Base-by-base conservation (phyloP, 2,888 invertebrate genomes). In the Lasioglossum oenotherae region DNA sequence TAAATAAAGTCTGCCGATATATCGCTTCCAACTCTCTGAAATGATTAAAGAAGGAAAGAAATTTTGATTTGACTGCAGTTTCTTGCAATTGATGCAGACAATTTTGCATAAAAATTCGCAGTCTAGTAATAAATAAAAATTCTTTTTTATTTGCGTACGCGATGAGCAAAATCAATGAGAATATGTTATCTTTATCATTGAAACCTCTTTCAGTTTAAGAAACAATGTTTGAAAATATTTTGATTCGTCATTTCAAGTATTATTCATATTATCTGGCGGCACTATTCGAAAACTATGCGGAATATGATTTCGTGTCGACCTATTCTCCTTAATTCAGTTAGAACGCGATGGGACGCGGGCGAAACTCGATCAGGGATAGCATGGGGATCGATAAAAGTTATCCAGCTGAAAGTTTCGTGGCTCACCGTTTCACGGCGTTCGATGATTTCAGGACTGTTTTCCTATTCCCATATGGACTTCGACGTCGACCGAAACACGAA, bases 381-480 rank as follows among this genome's bases (percentile, higher is more conserved):
- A 41, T 27, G 23, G 67, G 46, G 64, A 76, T 78, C 12, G 64
- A 64, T 44, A 53, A 57, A 83, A 78, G 31, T 79, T 83, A 27
- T 35, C 4, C 10, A 2, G 0, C 27, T 23, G n/a, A 67, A 31
- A 67, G n/a, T 67, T 38, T 31, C 10, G 23, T 64, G 44, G 60
- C 38, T 80, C 57, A 67, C 79, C 23, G 27, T 83, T 67, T 44
- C 53, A 64, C 27, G 6, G 14, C 16, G 49, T 73, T 73, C 67
- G 46, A 71, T 78, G 69, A 79, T 87, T 80, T 57, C 81, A 97
- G 97, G 97, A 91, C 95, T 97, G 88, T 97, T 98, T 93, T 96
- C 97, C 89, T 97, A 97, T 93, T 97, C 97, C 35, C 97, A 98
- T 94, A 97, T 98, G 97, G 97, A 97, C 92, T 98, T 97, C 93